Percentiles rank a stretch among this genome's conserved stretches.
phyloP scores from a whole-genome alignment of 2,888 invertebrate species.

The Boloria selene region DNA sequence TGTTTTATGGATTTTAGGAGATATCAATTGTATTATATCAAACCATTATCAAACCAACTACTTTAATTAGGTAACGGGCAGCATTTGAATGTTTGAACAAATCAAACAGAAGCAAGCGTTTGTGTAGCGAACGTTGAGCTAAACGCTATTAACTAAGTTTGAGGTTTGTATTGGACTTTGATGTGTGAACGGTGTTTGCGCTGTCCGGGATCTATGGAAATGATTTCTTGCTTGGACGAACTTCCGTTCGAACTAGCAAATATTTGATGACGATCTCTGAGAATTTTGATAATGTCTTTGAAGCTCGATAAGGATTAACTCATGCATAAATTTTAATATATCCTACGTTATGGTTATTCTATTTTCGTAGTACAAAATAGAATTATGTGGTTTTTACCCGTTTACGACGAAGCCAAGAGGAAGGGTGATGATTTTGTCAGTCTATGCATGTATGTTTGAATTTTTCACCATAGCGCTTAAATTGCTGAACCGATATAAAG shows the following conservation, averaged over 20 bases:
- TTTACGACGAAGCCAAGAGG: too few species aligned
- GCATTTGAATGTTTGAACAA: constrained; percentile 17
- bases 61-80: constrained; percentile 16
- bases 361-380: too few species aligned
- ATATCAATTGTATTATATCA: background rate
- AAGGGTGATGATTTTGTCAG: too few species aligned
- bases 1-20: background rate
- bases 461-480: too few species aligned
- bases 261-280: constrained; percentile 69
- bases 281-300: constrained; percentile 66
- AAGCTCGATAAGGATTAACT: constrained; percentile 45
- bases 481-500: too few species aligned
- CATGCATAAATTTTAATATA: constrained; percentile 14
- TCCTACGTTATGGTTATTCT: background rate
- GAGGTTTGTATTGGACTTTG: constrained; percentile 74
- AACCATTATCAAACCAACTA: background rate
- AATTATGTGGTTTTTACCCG: background rate
- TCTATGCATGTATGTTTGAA: too few species aligned
- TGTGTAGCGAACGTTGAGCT: constrained; percentile 40
- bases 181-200: constrained; percentile 73
- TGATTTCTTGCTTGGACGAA: constrained; percentile 74
- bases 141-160: constrained; percentile 77
- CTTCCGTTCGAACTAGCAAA: constrained; percentile 72
- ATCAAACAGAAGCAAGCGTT: constrained; percentile 19
- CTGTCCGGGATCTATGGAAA: constrained; percentile 72